Base-by-base conservation (phyloP, 2,888 invertebrate species). In the Eristalinus aeneus region DNA sequence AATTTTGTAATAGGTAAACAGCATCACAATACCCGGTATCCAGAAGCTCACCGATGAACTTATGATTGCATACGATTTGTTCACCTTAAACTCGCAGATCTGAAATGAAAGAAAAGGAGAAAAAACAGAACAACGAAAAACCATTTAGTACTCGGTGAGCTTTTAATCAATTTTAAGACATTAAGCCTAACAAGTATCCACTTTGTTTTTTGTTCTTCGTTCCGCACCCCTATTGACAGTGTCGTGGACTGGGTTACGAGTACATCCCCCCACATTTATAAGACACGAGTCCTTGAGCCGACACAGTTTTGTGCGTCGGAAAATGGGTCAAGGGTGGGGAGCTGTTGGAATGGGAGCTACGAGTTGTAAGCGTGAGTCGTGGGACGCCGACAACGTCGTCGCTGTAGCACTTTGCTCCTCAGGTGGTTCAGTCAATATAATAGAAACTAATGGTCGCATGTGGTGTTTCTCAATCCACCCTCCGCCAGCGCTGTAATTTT, bases 1-100 rank as follows among this genome's bases (percentile, higher is more conserved):
- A 90, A 97, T 97, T 92, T 97, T 95, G 93, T 96, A 97, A 93
- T 98, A 98, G 96, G 97, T 98, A 90, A 95, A 96, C 89, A 98
- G 94, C 98, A 98, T 98, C 80, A 98, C 97, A 91, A 97, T 96
- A 58, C 97, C 97, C 0, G 98, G 98, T 86, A 97, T 96, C 98
- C 98, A 98, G 92, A 98, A 98, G 92, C 97, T 97, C 89, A 98
- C 96, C 92, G 97, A 96, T 88, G 97, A 97, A 73, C 97, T 97
- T 86, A 98, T 94, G 89, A 98, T 95, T 71, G 97, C 97, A 89
- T 98, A 98, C 82, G 96, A 94, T 92, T 95, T 95, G 93, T 98
- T 98, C 90, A 97, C 97, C 88, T 95, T 95, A 91, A 97, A 97
- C 91, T 95, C 95, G 93, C 97, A 98, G 91, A 93, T 91, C 92